Percentiles rank a stretch among this genome's conserved stretches.
phyloP scores from a whole-genome alignment of 2,113 vertebrate genomes.

The Athene cunicularia region DNA sequence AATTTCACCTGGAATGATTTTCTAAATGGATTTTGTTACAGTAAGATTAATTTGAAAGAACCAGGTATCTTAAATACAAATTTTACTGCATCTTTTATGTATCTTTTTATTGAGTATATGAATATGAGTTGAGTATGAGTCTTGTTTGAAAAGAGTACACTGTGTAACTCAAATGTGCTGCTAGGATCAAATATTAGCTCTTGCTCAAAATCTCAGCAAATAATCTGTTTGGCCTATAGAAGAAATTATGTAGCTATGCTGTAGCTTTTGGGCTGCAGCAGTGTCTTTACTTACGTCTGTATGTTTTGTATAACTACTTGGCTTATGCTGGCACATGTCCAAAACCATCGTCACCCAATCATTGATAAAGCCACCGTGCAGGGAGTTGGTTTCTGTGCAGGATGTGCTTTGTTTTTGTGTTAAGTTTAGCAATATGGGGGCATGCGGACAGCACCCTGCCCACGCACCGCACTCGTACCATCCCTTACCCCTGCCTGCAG shows the following conservation, averaged over 20 bases:
- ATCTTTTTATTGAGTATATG: not conserved
- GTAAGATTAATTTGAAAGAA: conserved; percentile 41
- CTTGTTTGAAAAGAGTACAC: conserved; percentile 12
- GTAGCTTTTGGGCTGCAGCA: not conserved
- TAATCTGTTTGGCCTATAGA: not conserved
- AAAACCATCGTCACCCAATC: not conserved
- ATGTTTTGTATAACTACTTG: accelerated
- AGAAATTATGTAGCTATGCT: not conserved
- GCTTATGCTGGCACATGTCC: accelerated
- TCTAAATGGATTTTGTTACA: conserved; percentile 37
- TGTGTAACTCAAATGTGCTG: conserved; percentile 21
- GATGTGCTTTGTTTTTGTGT: no score
- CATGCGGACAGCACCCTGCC: not conserved
- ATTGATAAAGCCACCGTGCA: accelerated
- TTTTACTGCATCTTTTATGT: conserved; percentile 49
- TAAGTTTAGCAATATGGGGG: accelerated
- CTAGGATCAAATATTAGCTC: not conserved
- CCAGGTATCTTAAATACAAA: conserved; percentile 21
- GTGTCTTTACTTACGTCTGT: accelerated
- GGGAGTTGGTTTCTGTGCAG: not conserved
- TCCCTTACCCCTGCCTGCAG: not conserved
- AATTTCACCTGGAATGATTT: conserved; percentile 49
- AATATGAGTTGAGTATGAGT: not conserved
- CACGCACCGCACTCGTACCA: accelerated
- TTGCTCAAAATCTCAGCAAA: not conserved